Conservation (phyloP, 2,113 vertebrate genomes). For the Silurus asotus region DNA sequence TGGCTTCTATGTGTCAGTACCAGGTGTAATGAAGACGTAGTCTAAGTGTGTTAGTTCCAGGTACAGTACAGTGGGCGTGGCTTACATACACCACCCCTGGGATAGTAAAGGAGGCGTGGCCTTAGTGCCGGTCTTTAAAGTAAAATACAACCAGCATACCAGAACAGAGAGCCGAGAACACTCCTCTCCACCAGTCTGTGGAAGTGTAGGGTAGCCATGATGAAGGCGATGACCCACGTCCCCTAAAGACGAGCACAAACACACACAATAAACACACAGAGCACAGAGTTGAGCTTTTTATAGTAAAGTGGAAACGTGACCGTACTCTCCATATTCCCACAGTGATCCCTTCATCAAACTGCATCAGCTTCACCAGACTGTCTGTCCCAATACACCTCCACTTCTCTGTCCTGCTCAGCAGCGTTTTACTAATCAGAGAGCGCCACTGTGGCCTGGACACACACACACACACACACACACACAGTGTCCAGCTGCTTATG, state of each 20-base stretch:
- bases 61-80: neutral
- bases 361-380: slow-evolving; percentile 35
- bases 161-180: slow-evolving; percentile 45
- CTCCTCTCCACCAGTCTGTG: slow-evolving; percentile 51
- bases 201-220: slow-evolving; percentile 45
- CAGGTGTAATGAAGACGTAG: neutral
- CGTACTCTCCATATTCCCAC: slow-evolving; percentile 46
- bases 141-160: slow-evolving; percentile 12
- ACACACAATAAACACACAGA: neutral
- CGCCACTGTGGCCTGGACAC: slow-evolving; percentile 38
- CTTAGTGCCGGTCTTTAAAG: neutral
- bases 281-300: neutral
- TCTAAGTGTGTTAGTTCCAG: neutral
- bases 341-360: slow-evolving; percentile 29
- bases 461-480: neutral
- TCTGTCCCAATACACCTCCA: slow-evolving; percentile 22
- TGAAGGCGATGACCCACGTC: slow-evolving; percentile 40
- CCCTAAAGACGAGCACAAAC: slow-evolving; percentile 30
- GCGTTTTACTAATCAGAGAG: slow-evolving; percentile 37
- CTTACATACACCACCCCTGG: neutral
- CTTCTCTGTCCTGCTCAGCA: neutral
- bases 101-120: neutral
- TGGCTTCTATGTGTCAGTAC: neutral
- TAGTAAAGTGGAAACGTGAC: neutral
- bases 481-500: no score